phyloP scores from a whole-genome alignment of 2,888 invertebrate species.

The Lepidocyrtoides sp. region DNA sequence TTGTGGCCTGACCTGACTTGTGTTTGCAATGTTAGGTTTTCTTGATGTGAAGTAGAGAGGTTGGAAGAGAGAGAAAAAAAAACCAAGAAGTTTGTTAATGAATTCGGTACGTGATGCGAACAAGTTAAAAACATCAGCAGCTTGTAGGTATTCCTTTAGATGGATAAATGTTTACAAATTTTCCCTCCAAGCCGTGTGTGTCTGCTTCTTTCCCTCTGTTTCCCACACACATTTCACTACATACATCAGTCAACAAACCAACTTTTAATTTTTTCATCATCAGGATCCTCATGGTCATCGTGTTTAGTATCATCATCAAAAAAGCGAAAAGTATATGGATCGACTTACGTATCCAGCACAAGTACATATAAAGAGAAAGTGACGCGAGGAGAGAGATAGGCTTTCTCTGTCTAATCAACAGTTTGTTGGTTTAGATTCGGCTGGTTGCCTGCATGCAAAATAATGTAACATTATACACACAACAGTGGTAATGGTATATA shows the following conservation, averaged over 20 bases:
- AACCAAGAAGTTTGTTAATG: constrained; percentile 43
- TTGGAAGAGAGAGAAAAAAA: neutral
- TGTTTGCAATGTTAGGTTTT: neutral
- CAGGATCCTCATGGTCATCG: too few species aligned
- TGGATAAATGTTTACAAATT: too few species aligned
- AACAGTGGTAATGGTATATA: too few species aligned
- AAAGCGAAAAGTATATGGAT: too few species aligned
- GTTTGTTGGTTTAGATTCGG: constrained; percentile 1
- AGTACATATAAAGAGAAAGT: too few species aligned
- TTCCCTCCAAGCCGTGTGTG: neutral
- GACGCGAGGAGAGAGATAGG: neutral
- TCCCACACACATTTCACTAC: neutral
- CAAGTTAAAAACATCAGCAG: constrained; percentile 1
- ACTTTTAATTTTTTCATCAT: too few species aligned
- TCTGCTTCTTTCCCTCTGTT: neutral
- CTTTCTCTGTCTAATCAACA: constrained; percentile 16
- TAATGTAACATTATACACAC: neutral
- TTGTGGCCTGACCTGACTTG: neutral
- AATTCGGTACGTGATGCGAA: constrained; percentile 47
- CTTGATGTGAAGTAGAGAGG: neutral
- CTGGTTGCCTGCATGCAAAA: neutral
- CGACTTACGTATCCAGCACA: too few species aligned
- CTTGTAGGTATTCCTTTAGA: too few species aligned
- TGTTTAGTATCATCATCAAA: too few species aligned
- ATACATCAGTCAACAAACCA: too few species aligned